phyloP scores from a whole-genome alignment of 2,113 vertebrate species.

The Lagenorhynchus albirostris region DNA sequence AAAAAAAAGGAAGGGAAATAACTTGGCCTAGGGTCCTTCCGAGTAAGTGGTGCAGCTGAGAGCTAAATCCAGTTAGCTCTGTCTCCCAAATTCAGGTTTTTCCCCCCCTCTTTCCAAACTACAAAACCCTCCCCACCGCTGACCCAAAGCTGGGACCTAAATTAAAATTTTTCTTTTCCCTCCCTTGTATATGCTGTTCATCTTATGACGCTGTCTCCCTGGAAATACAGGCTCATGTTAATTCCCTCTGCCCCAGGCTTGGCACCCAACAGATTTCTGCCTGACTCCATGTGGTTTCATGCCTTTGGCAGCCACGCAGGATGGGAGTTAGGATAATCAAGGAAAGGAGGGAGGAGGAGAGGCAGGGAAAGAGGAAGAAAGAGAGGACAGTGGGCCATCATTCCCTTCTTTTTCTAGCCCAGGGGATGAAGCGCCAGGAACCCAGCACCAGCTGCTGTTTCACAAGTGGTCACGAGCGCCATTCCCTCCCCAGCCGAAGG shows the following conservation, averaged over 20 bases:
- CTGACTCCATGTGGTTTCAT: background rate
- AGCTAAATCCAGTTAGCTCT: background rate
- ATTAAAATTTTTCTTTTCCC: background rate
- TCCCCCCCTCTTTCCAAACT: background rate
- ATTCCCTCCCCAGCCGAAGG: background rate
- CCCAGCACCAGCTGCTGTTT: background rate
- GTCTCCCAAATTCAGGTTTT: background rate
- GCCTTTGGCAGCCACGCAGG: background rate
- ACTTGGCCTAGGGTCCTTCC: background rate
- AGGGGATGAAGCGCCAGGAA: background rate
- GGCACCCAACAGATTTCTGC: background rate
- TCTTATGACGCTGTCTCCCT: background rate
- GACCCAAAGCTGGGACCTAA: background rate
- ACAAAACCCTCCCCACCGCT: background rate
- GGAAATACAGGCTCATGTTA: background rate
- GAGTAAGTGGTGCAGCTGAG: background rate
- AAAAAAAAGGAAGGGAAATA: background rate
- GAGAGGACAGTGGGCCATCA: background rate
- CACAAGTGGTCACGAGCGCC: background rate
- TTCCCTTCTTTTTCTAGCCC: background rate
- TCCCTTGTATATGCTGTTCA: background rate
- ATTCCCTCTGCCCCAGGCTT: background rate
- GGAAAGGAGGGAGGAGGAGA: background rate
- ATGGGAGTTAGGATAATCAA: background rate
- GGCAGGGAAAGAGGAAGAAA: background rate